phyloP scores from a whole-genome alignment of 2,888 invertebrate genomes.

The Erebia palarica region DNA sequence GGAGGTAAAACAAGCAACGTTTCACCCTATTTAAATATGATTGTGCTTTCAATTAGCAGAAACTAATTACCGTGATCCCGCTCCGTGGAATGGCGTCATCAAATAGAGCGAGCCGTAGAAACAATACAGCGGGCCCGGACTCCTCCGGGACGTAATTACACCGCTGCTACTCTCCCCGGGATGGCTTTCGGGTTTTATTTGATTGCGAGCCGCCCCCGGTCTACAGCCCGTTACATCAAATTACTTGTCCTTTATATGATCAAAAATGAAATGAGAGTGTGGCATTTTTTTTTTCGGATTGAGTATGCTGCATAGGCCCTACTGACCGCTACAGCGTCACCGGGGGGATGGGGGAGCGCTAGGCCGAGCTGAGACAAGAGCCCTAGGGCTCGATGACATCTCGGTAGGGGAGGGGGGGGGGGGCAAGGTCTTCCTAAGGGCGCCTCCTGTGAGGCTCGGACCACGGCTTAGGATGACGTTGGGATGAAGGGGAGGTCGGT shows the following conservation, averaged over 20 bases:
- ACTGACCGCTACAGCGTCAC: no score
- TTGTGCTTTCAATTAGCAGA: not conserved
- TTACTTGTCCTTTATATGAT: not conserved
- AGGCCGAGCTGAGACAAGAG: no score
- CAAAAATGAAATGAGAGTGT: not conserved
- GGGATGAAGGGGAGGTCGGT: no score
- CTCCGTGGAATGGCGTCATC: slow-evolving; percentile 3
- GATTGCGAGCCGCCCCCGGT: not conserved
- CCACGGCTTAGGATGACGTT: no score
- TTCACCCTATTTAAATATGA: not conserved
- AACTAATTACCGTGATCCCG: not conserved
- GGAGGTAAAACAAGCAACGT: not conserved
- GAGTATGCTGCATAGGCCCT: no score
- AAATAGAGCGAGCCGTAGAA: not conserved
- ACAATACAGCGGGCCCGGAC: not conserved
- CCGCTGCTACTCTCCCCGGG: not conserved
- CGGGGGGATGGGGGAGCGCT: no score
- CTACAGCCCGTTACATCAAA: not conserved
- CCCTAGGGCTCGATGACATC: no score
- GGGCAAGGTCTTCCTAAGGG: no score
- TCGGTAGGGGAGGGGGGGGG: no score
- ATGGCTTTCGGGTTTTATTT: not conserved
- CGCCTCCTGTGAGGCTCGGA: no score
- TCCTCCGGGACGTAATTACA: not conserved
- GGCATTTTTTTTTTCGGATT: no score